Base-by-base conservation (phyloP, 2,888 invertebrate species). In the Pterostichus niger region DNA sequence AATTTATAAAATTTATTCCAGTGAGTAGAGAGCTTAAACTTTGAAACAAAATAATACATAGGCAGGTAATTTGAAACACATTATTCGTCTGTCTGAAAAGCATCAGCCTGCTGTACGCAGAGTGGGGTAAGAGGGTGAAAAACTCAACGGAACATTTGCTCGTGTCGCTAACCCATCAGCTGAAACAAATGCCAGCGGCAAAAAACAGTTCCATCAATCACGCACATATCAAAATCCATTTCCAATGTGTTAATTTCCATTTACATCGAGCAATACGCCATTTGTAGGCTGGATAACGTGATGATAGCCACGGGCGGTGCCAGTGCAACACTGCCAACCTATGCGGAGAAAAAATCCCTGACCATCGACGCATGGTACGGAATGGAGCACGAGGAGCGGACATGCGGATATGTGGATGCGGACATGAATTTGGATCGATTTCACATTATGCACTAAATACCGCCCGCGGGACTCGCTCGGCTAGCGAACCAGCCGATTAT, bases 401-500 rank as follows among this genome's bases (percentile, higher is more conserved):
- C 59, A 5, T 17, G 59, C 11, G 59, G 35, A 33, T 35, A 64
- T 40, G 64, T 24, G 24, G 3, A 24, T 24, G 59, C 31, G 59
- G 35, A 33, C 64, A 64, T 40, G 64, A 64, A 15, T 31, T 56
- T 13, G 44, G 81, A 84, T 84, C 84, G 84, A 84, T 84, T 84
- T 80, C 81, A 84, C 84, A 84, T 80, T 84, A 84, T 78, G 84
- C 81, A 75, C 64, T 76, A 68, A 78, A 82, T 76, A 84, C 52
- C 44, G 77, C 76, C 76, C 75, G 49, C 10, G 75, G 75, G 75
- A 33, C 13, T 31, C 75, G 17, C 40, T 17, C 6, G 52, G 6
- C 81, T 76, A 80, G 46, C 56, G 81, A 40, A 76, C 61, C 86
- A 85, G 40, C 61, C 86, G 85, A 86, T 86, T 85, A 86, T 86